phyloP scores from a whole-genome alignment of 2,113 vertebrate species.

The Eupsittula cactorum region DNA sequence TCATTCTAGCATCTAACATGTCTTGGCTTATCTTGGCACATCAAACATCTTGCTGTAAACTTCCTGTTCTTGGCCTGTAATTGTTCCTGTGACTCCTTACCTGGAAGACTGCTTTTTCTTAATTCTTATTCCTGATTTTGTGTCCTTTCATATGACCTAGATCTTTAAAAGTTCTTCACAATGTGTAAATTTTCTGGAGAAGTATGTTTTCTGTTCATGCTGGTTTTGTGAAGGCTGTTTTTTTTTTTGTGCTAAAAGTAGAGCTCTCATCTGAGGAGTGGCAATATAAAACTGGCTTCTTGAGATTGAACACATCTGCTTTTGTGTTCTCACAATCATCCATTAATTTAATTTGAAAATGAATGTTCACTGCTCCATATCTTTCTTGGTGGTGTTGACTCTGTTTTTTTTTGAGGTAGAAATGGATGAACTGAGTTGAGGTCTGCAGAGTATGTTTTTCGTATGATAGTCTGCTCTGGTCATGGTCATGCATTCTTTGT shows the following conservation, averaged over 20 bases:
- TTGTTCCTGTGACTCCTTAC: neutral
- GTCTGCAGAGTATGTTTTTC: neutral
- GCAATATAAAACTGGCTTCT: neutral
- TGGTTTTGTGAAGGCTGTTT: neutral
- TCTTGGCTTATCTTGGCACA: neutral
- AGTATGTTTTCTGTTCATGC: neutral
- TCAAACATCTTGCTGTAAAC: neutral
- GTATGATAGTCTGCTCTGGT: neutral
- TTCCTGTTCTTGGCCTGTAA: neutral
- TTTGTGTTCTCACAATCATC: neutral
- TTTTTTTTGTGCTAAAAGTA: neutral
- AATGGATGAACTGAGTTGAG: neutral
- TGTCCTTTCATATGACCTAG: neutral
- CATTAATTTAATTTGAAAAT: neutral
- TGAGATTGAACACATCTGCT: neutral
- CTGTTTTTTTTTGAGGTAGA: neutral
- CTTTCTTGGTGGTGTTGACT: neutral
- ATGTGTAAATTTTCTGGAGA: neutral
- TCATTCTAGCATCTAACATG: neutral
- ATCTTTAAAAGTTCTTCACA: neutral
- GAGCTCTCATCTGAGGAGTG: neutral
- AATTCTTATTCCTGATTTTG: neutral
- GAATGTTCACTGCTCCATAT: neutral
- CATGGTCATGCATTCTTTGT: neutral
- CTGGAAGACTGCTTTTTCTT: neutral